Percentiles rank a stretch among this genome's conserved stretches.
These are phyloP conservation scores for Petrocephalus microphthalmus DNA, from an alignment of 2,113 vertebrate species.

Conservation along the genomic window DNA sequence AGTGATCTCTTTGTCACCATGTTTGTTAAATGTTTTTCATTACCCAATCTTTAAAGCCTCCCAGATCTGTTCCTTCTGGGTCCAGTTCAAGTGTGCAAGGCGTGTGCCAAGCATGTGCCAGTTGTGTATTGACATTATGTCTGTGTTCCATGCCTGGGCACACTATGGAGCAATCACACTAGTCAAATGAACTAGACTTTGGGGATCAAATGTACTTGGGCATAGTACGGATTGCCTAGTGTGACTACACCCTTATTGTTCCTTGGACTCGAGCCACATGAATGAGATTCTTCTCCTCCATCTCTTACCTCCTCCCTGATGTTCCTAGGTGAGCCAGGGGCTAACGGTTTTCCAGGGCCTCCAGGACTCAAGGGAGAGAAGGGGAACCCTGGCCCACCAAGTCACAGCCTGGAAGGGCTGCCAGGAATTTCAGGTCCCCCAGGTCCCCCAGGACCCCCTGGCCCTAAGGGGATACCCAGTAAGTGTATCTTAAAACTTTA, in stretches of 20 bases:
- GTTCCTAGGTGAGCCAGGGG: conserved; percentile 56
- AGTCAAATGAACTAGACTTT: background rate
- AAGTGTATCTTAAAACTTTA: conserved; percentile 24
- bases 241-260: background rate
- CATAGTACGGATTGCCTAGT: background rate
- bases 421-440: conserved; percentile 61
- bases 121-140: background rate
- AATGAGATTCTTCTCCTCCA: background rate
- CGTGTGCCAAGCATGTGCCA: background rate
- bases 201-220: background rate
- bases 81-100: background rate
- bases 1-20: background rate
- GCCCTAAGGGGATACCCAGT: conserved; percentile 51
- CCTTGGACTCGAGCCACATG: no score
- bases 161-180: background rate
- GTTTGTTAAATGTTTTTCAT: background rate
- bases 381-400: conserved; percentile 60
- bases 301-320: background rate
- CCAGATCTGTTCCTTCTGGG: background rate
- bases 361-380: conserved; percentile 71
- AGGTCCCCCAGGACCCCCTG: conserved; percentile 63
- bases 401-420: conserved; percentile 56
- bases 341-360: conserved; percentile 65
- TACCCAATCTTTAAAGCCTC: background rate
- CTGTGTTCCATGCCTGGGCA: background rate